phyloP scores from a whole-genome alignment of 2,797 vertebrate genomes.

The Lepus oiostolus region DNA sequence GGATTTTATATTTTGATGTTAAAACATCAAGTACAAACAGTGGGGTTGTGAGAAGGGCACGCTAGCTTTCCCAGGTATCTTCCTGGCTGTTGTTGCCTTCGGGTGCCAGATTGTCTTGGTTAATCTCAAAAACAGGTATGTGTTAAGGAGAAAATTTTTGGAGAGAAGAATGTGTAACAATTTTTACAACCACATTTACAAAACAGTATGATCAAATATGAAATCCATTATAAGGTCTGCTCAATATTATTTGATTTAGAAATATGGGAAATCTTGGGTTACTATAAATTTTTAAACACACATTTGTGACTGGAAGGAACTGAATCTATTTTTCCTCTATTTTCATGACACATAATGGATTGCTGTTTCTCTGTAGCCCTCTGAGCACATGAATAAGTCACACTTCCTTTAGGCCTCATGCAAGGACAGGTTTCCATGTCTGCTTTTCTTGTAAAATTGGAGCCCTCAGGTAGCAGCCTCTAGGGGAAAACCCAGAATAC shows the following conservation, averaged over 20 bases:
- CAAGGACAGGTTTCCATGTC: background rate
- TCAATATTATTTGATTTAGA: constrained; percentile 47
- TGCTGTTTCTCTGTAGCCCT: background rate
- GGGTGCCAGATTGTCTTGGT: background rate
- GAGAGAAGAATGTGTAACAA: background rate
- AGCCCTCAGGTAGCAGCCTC: background rate
- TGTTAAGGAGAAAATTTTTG: background rate
- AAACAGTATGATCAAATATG: constrained; percentile 34
- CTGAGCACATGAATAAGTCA: background rate
- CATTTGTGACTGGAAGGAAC: background rate
- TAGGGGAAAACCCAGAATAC: background rate
- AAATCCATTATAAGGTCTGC: background rate
- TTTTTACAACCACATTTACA: background rate
- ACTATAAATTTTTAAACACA: constrained; percentile 54
- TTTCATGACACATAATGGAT: background rate
- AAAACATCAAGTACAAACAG: constrained; percentile 2
- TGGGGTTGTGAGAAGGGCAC: no score
- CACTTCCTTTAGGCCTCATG: background rate
- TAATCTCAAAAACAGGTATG: background rate
- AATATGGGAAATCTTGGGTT: constrained; percentile 55
- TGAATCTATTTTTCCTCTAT: constrained; percentile 41
- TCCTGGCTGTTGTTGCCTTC: background rate
- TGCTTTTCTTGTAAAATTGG: background rate
- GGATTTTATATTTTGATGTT: constrained; percentile 34
- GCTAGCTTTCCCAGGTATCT: background rate